Conservation (phyloP, 2,797 vertebrate genomes). For the Orestias chungarensis region DNA sequence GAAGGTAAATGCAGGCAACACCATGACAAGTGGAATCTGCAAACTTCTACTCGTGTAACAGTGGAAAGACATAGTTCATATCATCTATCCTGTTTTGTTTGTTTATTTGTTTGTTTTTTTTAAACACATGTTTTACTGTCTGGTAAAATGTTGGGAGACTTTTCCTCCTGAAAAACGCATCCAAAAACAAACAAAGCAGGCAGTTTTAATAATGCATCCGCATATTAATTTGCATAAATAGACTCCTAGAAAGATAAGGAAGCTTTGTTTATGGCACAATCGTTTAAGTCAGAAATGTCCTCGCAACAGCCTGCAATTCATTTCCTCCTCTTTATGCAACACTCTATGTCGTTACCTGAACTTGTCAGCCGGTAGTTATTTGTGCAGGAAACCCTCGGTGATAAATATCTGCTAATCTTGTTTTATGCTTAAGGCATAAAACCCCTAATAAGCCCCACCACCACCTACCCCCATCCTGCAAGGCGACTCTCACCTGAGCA, state of each 20-base stretch:
- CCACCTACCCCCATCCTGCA: slow-evolving; percentile 47
- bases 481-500: slow-evolving; percentile 72
- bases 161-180: slow-evolving; percentile 17
- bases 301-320: slow-evolving; percentile 22
- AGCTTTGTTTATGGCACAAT: slow-evolving; percentile 52
- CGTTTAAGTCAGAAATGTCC: slow-evolving; percentile 43
- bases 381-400: slow-evolving; percentile 14
- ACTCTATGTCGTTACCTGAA: slow-evolving; percentile 19
- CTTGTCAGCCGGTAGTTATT: slow-evolving; percentile 40
- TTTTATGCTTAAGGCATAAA: slow-evolving; percentile 66
- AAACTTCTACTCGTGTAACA: slow-evolving; percentile 48
- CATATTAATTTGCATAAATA: slow-evolving; percentile 51
- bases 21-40: slow-evolving; percentile 54
- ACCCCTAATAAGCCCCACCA: slow-evolving; percentile 19
- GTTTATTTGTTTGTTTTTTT: slow-evolving; percentile 8
- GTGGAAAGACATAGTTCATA: slow-evolving; percentile 2
- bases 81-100: slow-evolving; percentile 5
- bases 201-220: slow-evolving; percentile 17
- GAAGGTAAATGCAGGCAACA: slow-evolving; percentile 62
- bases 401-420: slow-evolving; percentile 72
- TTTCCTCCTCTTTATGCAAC: slow-evolving; percentile 60
- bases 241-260: slow-evolving; percentile 10
- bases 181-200: slow-evolving; percentile 47
- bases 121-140: slow-evolving; percentile 11
- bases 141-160: slow-evolving; percentile 9